A percentile compares a stretch with the other conserved stretches of the same genome.
Evolutionary conservation across 1,140 invertebrate genomes (phyloP).

Genomic region (Oreohelix idahoensis): DNA sequence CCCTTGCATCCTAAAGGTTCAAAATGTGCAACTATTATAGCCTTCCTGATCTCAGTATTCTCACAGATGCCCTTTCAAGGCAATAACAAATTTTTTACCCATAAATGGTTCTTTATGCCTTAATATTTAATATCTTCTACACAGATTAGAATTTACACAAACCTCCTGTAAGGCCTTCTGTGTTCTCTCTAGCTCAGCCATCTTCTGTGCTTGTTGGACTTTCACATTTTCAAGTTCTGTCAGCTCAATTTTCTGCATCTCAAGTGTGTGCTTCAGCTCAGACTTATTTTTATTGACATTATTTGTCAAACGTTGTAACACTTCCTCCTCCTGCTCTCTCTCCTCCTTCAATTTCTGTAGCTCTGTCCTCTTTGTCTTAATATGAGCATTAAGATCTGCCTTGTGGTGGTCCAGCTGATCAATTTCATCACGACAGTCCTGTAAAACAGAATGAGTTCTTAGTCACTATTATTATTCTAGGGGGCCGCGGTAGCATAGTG

Average conservation of each 20-base stretch:
- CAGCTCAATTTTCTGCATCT: constrained; percentile 65
- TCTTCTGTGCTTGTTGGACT: constrained; percentile 60
- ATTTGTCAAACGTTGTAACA: constrained; percentile 60
- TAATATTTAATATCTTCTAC: too few species aligned
- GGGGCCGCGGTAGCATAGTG: too few species aligned
- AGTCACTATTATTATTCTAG: too few species aligned
- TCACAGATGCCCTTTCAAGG: too few species aligned
- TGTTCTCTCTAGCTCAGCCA: constrained; percentile 63
- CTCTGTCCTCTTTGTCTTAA: constrained; percentile 58
- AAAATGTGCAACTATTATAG: too few species aligned
- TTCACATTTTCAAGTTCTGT: constrained; percentile 63
- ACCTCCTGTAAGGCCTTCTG: constrained; percentile 62
- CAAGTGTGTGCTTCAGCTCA: constrained; percentile 66
- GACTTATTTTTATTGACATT: constrained; percentile 65
- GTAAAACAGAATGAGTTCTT: too few species aligned
- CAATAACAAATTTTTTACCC: too few species aligned
- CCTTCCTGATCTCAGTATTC: too few species aligned
- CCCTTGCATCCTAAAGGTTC: too few species aligned
- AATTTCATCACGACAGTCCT: constrained; percentile 60
- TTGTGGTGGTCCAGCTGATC: constrained; percentile 61
- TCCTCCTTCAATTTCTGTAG: constrained; percentile 58
- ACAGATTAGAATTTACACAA: neutral
- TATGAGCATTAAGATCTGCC: constrained; percentile 49
- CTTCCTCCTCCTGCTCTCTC: constrained; percentile 64
- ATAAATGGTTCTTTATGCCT: too few species aligned